Evolutionary conservation across 2,113 vertebrate species (phyloP), one percentile per base, ranked within the genome.

Genomic region (Erythrocebus patas): DNA sequence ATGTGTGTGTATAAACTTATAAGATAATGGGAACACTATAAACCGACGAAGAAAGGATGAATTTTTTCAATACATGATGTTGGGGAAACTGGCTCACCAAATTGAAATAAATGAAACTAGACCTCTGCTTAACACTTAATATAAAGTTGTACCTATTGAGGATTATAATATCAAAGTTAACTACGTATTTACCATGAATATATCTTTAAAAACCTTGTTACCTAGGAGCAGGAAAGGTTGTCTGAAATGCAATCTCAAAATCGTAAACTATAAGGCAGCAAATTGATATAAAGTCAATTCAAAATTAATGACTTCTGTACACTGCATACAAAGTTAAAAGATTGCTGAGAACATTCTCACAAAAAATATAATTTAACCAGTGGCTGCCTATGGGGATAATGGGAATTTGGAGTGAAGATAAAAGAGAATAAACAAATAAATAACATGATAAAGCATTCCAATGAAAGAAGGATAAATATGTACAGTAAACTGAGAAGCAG

Each of bases 141-240:
- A 35, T 38, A 79, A 93, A 87, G 20, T 50, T 45, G 3, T 22
- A 73, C 55, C 2, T 80, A 73, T 75, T 80, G 52, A 84, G 78
- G 22, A 55, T 81, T 32, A 75, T 84, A 61, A 64, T 52, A 85
- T 80, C 27, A 76, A 81, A n/a, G 8, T 86, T 59, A 81, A 80
- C 40, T 87, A 30, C 40, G 6, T 81, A 90, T 40, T 97, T 92
- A 89, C n/a, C 8, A 40, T 25, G 84, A 88, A 93, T 96, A 68
- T 10, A 91, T 80, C 43, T 81, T 95, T 40, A 38, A 88, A 50
- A 66, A 84, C 35, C 61, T 79, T 96, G 8, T 79, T 68, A 59
- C 20, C 27, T 50, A 85, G 27, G 48, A 94, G 5, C 13, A 48
- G 35, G 22, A 17, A 73, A 79, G 32, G 16, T 80, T 27, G 76